A percentile compares a stretch with the other conserved stretches of the same genome.
phyloP scores from a whole-genome alignment of 2,113 vertebrate genomes.

The Anhinga rufa region DNA sequence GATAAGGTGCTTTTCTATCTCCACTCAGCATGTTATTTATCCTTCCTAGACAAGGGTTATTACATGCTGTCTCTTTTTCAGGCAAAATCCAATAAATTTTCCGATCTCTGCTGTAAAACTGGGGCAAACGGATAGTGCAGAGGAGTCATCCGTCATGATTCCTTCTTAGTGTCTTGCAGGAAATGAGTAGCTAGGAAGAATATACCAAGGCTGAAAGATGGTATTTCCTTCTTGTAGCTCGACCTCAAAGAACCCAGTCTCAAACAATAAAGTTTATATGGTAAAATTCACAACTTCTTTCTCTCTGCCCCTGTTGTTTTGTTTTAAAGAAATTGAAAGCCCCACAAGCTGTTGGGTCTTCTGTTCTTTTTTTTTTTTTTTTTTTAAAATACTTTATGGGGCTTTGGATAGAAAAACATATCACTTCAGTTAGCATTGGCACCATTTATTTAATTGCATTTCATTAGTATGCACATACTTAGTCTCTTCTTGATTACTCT shows the following conservation, averaged over 20 bases:
- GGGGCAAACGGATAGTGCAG: background rate
- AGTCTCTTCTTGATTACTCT: background rate
- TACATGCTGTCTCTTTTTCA: slow-evolving; percentile 25
- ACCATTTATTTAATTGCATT: background rate
- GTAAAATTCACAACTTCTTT: background rate
- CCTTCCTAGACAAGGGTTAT: slow-evolving; percentile 29
- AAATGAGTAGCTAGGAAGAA: slow-evolving; percentile 15
- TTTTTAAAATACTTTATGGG: background rate
- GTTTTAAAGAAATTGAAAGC: background rate
- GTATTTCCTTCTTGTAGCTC: background rate
- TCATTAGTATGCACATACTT: background rate
- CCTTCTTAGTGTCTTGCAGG: slow-evolving; percentile 11
- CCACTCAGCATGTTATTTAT: slow-evolving; percentile 17
- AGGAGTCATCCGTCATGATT: slow-evolving; percentile 47
- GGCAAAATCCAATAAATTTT: slow-evolving; percentile 54
- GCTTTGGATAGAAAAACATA: background rate
- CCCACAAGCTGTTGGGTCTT: background rate
- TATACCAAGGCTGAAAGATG: background rate
- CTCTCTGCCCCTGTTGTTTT: background rate
- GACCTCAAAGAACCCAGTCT: background rate
- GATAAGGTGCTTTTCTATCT: background rate
- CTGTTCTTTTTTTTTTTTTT: background rate
- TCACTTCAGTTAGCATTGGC: background rate
- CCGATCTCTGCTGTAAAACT: slow-evolving; percentile 25
- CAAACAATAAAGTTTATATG: background rate